Conservation (phyloP, 2,888 invertebrate genomes). For the Leucozona laternaria region DNA sequence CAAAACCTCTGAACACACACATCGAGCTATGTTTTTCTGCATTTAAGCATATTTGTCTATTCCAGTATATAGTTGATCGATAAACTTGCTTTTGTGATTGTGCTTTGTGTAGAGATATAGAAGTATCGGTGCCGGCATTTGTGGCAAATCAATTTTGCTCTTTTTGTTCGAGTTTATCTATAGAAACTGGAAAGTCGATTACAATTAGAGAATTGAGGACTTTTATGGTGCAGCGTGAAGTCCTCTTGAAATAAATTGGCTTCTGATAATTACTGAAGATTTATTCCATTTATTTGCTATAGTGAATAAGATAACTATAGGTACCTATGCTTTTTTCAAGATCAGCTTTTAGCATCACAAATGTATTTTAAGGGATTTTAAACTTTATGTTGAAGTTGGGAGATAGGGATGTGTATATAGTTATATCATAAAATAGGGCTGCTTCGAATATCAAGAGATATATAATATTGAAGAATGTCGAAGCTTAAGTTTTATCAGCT, state of each 20-base stretch:
- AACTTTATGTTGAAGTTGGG: neutral
- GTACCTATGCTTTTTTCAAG: neutral
- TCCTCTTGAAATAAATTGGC: slow-evolving; percentile 25
- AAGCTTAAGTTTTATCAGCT: too few relatives aligned
- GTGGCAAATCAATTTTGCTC: slow-evolving; percentile 7
- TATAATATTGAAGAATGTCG: too few relatives aligned
- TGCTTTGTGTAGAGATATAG: neutral
- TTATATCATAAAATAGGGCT: too few relatives aligned
- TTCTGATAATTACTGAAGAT: slow-evolving; percentile 20
- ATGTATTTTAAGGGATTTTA: neutral
- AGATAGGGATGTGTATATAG: neutral
- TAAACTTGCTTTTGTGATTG: slow-evolving; percentile 38
- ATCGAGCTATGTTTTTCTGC: slow-evolving; percentile 25
- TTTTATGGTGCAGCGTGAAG: neutral
- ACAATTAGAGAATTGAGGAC: slow-evolving; percentile 8
- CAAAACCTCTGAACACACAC: slow-evolving; percentile 21
- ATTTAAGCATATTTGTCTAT: slow-evolving; percentile 6
- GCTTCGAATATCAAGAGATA: too few relatives aligned
- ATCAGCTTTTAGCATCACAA: neutral
- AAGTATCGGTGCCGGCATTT: neutral
- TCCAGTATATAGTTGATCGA: slow-evolving; percentile 24
- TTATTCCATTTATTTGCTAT: slow-evolving; percentile 21
- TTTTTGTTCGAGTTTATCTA: neutral
- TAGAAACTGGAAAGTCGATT: neutral
- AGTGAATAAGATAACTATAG: slow-evolving; percentile 8